Conservation (phyloP, 2,113 vertebrate genomes). For the Coracopsis vasa region DNA sequence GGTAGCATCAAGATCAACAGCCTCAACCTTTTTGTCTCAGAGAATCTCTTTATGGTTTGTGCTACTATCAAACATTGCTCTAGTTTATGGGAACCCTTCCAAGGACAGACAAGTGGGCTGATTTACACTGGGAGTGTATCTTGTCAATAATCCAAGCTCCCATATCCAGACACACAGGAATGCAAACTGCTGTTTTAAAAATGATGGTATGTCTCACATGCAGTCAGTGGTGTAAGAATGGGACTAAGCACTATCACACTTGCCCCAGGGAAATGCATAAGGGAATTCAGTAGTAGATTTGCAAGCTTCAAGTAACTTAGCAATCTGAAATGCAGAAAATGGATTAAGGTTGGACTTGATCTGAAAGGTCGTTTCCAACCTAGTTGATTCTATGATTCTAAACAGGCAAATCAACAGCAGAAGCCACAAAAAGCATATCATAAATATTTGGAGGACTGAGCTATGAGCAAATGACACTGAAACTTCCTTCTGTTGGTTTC, state of each 20-base stretch:
- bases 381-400: background rate
- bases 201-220: background rate
- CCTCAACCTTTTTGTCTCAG: background rate
- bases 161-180: background rate
- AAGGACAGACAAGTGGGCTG: background rate
- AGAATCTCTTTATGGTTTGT: background rate
- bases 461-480: background rate
- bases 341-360: background rate
- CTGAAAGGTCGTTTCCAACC: background rate
- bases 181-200: background rate
- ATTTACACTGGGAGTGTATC: background rate
- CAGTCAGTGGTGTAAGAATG: background rate
- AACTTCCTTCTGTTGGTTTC: background rate
- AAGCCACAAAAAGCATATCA: background rate
- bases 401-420: background rate
- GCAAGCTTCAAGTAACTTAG: background rate
- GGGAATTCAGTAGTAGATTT: background rate
- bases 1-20: background rate
- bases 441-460: fast-evolving
- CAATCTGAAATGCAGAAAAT: background rate
- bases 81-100: background rate
- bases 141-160: background rate
- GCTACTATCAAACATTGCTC: background rate
- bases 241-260: background rate
- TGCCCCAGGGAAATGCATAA: background rate